These are phyloP conservation scores for Nannoperca obscura DNA, from an alignment of 2,797 vertebrate species.

Conservation along the genomic window DNA sequence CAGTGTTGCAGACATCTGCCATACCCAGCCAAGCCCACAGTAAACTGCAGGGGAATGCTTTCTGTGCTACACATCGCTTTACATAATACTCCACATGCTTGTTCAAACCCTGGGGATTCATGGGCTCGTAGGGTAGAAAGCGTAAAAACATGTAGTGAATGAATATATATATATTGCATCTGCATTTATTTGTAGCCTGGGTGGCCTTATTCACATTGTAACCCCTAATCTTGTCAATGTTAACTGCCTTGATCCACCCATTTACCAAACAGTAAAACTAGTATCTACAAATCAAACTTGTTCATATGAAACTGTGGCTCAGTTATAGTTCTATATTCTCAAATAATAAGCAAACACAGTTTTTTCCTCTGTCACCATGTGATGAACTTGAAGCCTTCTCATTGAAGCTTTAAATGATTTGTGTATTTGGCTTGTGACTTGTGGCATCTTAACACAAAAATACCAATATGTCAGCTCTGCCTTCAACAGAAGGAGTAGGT, in stretches of 20 bases:
- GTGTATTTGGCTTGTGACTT: slow-evolving; percentile 1
- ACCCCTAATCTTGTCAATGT: not conserved
- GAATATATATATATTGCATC: slow-evolving; percentile 27
- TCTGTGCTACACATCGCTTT: slow-evolving; percentile 62
- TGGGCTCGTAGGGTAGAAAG: slow-evolving; percentile 40
- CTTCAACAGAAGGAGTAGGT: slow-evolving; percentile 35
- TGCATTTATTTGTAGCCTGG: slow-evolving; percentile 31
- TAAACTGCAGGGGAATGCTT: slow-evolving; percentile 77
- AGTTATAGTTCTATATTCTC: not conserved
- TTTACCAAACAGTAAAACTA: slow-evolving; percentile 21
- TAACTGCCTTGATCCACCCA: not conserved
- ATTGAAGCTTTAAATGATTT: slow-evolving; percentile 19
- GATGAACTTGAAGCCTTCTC: not conserved
- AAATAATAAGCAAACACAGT: not conserved
- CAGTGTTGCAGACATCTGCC: slow-evolving; percentile 86
- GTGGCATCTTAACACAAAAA: not conserved
- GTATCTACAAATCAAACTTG: slow-evolving; percentile 13
- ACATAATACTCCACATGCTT: slow-evolving; percentile 62
- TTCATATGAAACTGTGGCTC: slow-evolving; percentile 6
- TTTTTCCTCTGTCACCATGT: slow-evolving; percentile 3
- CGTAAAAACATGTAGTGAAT: slow-evolving; percentile 46
- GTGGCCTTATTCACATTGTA: slow-evolving; percentile 20
- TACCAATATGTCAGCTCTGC: slow-evolving; percentile 23
- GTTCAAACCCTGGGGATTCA: slow-evolving; percentile 67
- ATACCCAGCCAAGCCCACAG: slow-evolving; percentile 82